Evolutionary conservation across 2,797 vertebrate genomes (phyloP).

Genomic region (Brachyalestes nurse): DNA sequence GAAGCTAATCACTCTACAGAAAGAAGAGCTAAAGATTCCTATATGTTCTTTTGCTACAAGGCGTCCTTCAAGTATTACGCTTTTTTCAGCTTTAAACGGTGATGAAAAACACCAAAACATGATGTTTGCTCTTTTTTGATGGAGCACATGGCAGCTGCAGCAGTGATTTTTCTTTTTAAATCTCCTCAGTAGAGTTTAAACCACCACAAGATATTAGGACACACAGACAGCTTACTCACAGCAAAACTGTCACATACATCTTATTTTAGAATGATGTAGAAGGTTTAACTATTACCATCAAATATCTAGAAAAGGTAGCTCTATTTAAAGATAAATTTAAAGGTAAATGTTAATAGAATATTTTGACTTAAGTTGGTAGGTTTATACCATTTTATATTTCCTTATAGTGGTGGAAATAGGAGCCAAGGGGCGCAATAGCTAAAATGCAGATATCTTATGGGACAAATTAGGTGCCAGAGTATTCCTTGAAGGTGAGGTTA

Average conservation of each 20-base stretch:
- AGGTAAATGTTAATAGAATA: too few relatives aligned
- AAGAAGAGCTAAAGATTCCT: constrained; percentile 14
- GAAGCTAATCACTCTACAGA: constrained; percentile 7
- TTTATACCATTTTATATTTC: too few relatives aligned
- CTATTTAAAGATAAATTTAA: too few relatives aligned
- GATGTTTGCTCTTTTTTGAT: background rate
- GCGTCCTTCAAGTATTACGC: background rate
- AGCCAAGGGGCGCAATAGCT: too few relatives aligned
- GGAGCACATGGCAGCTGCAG: background rate
- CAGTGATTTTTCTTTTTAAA: background rate
- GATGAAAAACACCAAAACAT: background rate
- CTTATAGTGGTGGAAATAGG: too few relatives aligned
- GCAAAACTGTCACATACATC: background rate
- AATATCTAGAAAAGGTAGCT: too few relatives aligned
- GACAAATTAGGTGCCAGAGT: too few relatives aligned
- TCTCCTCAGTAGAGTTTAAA: background rate
- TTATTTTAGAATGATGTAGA: background rate
- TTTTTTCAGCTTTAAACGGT: background rate
- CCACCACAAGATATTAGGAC: background rate
- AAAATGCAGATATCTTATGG: too few relatives aligned
- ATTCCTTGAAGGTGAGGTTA: too few relatives aligned
- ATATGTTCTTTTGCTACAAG: background rate
- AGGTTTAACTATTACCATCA: background rate
- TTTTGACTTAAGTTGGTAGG: too few relatives aligned
- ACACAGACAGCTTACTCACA: background rate